These are phyloP conservation scores for Chrosomus eos DNA, from an alignment of 2,797 vertebrate species.

Conservation along the genomic window DNA sequence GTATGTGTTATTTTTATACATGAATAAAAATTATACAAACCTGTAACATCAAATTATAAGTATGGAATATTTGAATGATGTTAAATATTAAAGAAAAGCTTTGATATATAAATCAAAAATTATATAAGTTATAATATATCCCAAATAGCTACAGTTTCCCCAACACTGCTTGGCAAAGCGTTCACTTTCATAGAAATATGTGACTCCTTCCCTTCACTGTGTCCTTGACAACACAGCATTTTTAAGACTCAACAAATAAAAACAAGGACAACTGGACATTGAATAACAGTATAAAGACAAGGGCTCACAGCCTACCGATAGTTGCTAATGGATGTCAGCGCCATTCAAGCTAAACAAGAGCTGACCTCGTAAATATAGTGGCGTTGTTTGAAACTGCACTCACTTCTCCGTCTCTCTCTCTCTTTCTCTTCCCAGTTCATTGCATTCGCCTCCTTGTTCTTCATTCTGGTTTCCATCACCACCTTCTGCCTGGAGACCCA, in stretches of 20 bases:
- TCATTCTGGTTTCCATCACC: slow-evolving; percentile 98
- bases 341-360: slow-evolving; percentile 55
- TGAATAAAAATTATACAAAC: too few relatives aligned
- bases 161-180: not conserved
- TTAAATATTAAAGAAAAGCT: not conserved
- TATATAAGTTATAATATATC: not conserved
- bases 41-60: too few relatives aligned
- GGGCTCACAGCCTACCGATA: not conserved
- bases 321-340: slow-evolving; percentile 62
- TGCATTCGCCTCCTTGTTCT: slow-evolving; percentile 96
- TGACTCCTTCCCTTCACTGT: not conserved
- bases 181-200: not conserved
- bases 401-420: slow-evolving; percentile 47
- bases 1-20: too few relatives aligned
- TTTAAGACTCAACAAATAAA: slow-evolving; percentile 1
- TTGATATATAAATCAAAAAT: too few relatives aligned
- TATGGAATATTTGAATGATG: not conserved
- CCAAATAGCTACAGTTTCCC: not conserved
- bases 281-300: slow-evolving; percentile 17
- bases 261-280: slow-evolving; percentile 4
- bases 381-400: not conserved
- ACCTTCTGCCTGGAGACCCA: slow-evolving; percentile 99
- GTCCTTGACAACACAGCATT: slow-evolving; percentile 20
- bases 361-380: slow-evolving; percentile 51
- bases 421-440: slow-evolving; percentile 84